Percentiles rank a stretch among this genome's conserved stretches.
phyloP scores from a whole-genome alignment of 2,888 invertebrate species.

The Tolmerus cingulatus region DNA sequence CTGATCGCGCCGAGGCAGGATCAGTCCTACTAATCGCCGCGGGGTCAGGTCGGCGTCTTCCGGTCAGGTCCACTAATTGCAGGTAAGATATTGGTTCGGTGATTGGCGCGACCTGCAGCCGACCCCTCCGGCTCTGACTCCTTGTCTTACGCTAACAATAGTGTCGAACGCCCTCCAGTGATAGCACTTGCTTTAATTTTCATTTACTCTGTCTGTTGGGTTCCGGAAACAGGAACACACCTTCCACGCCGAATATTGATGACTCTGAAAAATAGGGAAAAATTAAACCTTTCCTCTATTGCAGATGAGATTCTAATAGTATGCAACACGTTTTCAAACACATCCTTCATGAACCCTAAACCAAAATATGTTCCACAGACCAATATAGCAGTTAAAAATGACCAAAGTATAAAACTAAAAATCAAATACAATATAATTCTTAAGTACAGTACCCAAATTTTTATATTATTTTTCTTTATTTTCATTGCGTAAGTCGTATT shows the following conservation, averaged over 20 bases:
- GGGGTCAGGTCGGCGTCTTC: background rate
- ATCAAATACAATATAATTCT: no score
- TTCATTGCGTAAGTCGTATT: no score
- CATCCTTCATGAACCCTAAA: no score
- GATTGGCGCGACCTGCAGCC: background rate
- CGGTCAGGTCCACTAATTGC: background rate
- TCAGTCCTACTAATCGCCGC: background rate
- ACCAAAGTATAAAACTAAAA: no score
- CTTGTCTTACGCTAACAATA: conserved; percentile 60
- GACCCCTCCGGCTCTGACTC: background rate
- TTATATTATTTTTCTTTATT: no score
- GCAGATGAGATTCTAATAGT: no score
- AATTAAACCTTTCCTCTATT: background rate
- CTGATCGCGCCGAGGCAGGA: background rate
- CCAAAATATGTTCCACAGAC: no score
- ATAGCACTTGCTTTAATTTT: conserved; percentile 65
- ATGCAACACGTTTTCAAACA: no score
- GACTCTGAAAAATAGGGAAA: conserved; percentile 70
- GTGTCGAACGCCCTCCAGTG: conserved; percentile 64
- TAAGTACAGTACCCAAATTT: no score
- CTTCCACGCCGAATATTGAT: conserved; percentile 95
- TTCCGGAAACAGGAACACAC: conserved; percentile 85
- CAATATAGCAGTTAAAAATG: no score
- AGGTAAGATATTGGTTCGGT: conserved; percentile 23
- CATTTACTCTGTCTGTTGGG: conserved; percentile 66